A percentile compares a stretch with the other conserved stretches of the same genome.
phyloP scores from a whole-genome alignment of 2,888 invertebrate genomes.

The Hylaea fasciaria region DNA sequence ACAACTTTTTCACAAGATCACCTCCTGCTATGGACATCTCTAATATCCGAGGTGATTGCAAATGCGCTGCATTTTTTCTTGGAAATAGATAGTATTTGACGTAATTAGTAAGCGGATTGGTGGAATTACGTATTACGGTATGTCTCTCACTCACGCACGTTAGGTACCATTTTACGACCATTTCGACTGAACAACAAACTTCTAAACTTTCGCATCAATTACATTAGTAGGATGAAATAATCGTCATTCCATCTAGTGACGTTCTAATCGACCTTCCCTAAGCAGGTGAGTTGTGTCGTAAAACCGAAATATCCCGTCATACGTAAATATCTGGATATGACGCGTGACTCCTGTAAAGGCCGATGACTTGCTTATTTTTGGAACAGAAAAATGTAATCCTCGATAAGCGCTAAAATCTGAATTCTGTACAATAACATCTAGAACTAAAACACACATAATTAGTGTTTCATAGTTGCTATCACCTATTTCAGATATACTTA shows the following conservation, averaged over 20 bases:
- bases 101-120: no score
- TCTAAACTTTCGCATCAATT: neutral
- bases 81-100: no score
- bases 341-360: constrained; percentile 36
- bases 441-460: no score
- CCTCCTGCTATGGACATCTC: neutral
- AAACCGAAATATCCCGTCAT: constrained; percentile 30
- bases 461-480: no score
- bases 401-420: neutral
- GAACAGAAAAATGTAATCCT: neutral
- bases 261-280: neutral
- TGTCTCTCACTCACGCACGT: no score
- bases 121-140: no score
- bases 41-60: constrained; percentile 4
- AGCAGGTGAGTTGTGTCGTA: no score
- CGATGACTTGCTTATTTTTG: constrained; percentile 31
- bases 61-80: neutral
- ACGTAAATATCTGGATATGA: constrained; percentile 35
- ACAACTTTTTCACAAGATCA: neutral
- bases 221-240: neutral
- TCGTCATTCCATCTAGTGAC: neutral
- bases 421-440: neutral
- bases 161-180: no score
- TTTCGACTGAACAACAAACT: no score
- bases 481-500: no score